These are phyloP conservation scores for Dasyurus viverrinus DNA, from an alignment of 2,113 vertebrate genomes.

Conservation along the genomic window DNA sequence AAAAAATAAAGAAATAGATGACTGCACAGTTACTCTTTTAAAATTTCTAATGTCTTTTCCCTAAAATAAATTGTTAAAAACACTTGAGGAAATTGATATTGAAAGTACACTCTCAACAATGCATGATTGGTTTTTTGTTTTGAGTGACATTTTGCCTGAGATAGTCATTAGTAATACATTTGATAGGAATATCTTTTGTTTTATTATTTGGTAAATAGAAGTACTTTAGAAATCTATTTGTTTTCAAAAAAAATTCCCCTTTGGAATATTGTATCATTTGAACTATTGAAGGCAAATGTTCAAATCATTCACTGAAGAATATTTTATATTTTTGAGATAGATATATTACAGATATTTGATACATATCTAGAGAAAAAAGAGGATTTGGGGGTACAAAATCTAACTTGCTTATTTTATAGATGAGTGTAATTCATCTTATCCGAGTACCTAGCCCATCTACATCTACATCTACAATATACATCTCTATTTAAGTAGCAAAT, in stretches of 20 bases:
- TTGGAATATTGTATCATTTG: background rate
- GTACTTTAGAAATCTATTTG: background rate
- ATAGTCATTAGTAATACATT: background rate
- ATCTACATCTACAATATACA: background rate
- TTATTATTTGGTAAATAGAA: background rate
- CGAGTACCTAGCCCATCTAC: background rate
- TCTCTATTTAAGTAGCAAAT: background rate
- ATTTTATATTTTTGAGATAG: background rate
- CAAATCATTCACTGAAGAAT: background rate
- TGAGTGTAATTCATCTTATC: background rate
- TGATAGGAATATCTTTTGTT: background rate
- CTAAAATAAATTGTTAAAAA: background rate
- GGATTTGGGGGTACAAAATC: background rate
- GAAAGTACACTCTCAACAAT: background rate
- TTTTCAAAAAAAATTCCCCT: background rate
- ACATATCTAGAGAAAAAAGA: background rate
- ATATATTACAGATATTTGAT: background rate
- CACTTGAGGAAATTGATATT: background rate
- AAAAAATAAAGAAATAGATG: background rate
- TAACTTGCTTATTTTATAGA: background rate
- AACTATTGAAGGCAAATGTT: background rate
- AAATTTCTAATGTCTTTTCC: background rate
- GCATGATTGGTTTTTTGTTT: background rate
- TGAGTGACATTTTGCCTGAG: background rate
- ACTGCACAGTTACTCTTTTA: background rate